Evolutionary conservation across 2,888 invertebrate species (phyloP).

Genomic region (Hipparchia sbordonii): DNA sequence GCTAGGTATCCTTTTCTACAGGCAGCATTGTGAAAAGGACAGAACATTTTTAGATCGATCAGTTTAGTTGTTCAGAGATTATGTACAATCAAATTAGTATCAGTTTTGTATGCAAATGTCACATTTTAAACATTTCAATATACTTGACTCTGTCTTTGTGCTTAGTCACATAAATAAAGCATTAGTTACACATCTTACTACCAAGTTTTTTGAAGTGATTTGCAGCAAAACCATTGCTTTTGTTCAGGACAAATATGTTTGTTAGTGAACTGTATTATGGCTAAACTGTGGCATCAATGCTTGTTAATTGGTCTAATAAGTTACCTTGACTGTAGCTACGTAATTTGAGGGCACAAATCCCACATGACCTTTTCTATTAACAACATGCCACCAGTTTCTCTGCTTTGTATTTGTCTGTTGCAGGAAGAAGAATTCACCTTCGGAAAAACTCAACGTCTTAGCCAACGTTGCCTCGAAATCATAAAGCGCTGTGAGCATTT

Average conservation of each 20-base stretch:
- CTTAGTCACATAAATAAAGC: not conserved
- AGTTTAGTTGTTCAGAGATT: too few species aligned
- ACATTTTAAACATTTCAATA: not conserved
- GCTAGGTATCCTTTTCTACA: too few species aligned
- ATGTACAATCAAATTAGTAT: too few species aligned
- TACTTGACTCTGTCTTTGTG: not conserved
- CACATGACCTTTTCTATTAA: slow-evolving; percentile 90
- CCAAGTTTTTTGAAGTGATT: not conserved
- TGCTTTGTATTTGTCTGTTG: slow-evolving; percentile 91
- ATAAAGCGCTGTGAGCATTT: slow-evolving; percentile 92
- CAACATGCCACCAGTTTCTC: slow-evolving; percentile 95
- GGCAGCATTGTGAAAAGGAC: too few species aligned
- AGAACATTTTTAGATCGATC: too few species aligned
- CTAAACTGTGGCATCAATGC: not conserved
- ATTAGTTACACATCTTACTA: too few species aligned
- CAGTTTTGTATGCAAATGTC: too few species aligned
- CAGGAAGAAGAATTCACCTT: slow-evolving; percentile 90
- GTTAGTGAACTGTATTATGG: slow-evolving; percentile 8
- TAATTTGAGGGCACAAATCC: slow-evolving; percentile 95
- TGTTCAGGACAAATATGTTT: not conserved
- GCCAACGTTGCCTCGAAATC: slow-evolving; percentile 93
- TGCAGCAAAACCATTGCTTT: not conserved
- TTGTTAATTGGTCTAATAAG: slow-evolving; percentile 34
- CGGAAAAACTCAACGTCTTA: slow-evolving; percentile 91
- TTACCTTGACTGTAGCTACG: slow-evolving; percentile 89